Evolutionary conservation across 2,888 invertebrate species (phyloP).

Genomic region (Monopis laevigella): DNA sequence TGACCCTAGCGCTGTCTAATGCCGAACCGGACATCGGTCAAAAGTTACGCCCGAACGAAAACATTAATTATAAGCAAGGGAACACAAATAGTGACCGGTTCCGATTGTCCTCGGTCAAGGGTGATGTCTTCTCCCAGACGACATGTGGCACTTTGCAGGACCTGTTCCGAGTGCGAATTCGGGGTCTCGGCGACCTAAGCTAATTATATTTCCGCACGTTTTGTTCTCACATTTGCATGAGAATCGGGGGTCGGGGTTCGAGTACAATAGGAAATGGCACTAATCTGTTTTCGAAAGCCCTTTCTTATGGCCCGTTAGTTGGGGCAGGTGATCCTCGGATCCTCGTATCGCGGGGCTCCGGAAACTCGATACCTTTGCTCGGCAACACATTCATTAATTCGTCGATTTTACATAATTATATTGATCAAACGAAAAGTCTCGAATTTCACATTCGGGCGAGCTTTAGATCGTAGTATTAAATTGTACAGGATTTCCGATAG

Average conservation of each 20-base stretch:
- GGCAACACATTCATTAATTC: conserved; percentile 27
- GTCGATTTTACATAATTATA: conserved; percentile 8
- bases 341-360: conserved; percentile 34
- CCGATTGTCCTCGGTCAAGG: conserved; percentile 37
- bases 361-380: conserved; percentile 58
- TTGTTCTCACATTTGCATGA: conserved; percentile 56
- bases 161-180: conserved; percentile 21
- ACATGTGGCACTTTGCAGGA: conserved; percentile 6
- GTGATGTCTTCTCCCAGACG: not conserved
- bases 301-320: conserved; percentile 18
- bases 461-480: conserved; percentile 31
- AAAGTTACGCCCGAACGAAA: conserved; percentile 42
- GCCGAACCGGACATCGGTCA: conserved; percentile 48
- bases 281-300: conserved; percentile 39
- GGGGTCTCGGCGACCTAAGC: conserved; percentile 39
- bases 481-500: no score
- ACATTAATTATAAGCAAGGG: conserved; percentile 57
- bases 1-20: conserved; percentile 25
- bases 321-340: conserved; percentile 31
- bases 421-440: conserved; percentile 11
- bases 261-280: conserved; percentile 44
- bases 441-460: conserved; percentile 20
- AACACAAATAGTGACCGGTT: conserved; percentile 43
- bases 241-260: conserved; percentile 37
- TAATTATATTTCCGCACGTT: conserved; percentile 67